Conservation (phyloP, 2,888 invertebrate genomes). For the Galeopsomyia nigrocyanea region DNA sequence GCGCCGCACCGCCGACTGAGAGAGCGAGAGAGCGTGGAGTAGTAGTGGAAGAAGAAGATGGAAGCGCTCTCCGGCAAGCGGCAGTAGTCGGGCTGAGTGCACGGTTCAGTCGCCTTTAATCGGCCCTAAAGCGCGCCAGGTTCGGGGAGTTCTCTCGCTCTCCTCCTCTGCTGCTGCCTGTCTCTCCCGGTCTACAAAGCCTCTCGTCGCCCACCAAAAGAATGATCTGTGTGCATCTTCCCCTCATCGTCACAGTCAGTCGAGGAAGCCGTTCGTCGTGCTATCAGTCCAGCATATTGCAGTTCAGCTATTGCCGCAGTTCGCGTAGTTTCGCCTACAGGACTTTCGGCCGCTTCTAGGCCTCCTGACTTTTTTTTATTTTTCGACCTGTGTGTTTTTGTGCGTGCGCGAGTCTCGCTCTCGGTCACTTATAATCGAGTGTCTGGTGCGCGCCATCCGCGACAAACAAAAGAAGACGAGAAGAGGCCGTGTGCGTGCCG, state of each 20-base stretch:
- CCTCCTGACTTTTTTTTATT: too few species aligned
- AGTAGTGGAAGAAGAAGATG: conserved; percentile 60
- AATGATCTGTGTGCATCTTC: too few species aligned
- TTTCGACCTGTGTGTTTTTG: too few species aligned
- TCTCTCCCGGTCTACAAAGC: not conserved
- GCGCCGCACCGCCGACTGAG: conserved; percentile 47
- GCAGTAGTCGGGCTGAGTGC: too few species aligned
- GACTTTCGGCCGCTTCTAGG: too few species aligned
- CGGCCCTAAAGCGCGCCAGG: conserved; percentile 59
- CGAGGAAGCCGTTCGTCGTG: too few species aligned
- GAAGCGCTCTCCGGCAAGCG: conserved; percentile 55
- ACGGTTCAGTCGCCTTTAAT: conserved; percentile 63
- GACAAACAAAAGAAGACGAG: conserved; percentile 25
- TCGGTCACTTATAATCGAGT: not conserved
- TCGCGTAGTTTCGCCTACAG: too few species aligned
- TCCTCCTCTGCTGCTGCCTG: not conserved
- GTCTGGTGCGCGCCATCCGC: not conserved
- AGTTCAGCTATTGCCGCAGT: too few species aligned
- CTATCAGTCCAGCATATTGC: too few species aligned
- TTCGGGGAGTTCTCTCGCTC: conserved; percentile 24
- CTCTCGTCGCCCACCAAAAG: too few species aligned
- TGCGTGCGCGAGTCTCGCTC: too few species aligned
- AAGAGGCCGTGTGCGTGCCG: conserved; percentile 20
- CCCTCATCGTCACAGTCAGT: too few species aligned
- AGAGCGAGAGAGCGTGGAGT: conserved; percentile 56